phyloP scores from a whole-genome alignment of 1,140 invertebrate species.

The Drosophila erecta region DNA sequence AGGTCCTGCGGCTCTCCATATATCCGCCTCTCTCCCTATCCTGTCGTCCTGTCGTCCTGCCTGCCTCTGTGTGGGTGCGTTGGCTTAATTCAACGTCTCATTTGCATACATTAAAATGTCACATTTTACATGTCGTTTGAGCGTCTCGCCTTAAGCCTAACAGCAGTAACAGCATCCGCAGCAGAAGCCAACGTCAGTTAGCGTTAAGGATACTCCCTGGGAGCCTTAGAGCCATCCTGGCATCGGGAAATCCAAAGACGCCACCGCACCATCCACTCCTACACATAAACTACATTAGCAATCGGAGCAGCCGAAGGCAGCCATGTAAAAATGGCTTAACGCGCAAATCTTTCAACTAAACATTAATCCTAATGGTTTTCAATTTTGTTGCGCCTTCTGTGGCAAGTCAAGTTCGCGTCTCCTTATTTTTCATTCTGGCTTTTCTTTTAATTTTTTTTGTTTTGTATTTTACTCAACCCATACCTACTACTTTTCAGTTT shows the following conservation, averaged over 20 bases:
- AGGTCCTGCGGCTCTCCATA: background rate
- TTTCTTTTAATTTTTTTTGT: background rate
- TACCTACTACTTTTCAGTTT: slow-evolving; percentile 21
- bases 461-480: slow-evolving; percentile 2
- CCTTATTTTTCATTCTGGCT: slow-evolving; percentile 9
- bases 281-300: slow-evolving; percentile 83
- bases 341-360: slow-evolving; percentile 83
- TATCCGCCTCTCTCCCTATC: background rate
- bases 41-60: slow-evolving; percentile 4
- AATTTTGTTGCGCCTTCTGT: slow-evolving; percentile 73
- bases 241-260: background rate
- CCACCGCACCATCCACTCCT: slow-evolving; percentile 7
- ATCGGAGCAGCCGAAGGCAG: slow-evolving; percentile 66
- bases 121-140: slow-evolving; percentile 83
- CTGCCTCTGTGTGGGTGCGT: slow-evolving; percentile 44
- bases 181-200: slow-evolving; percentile 68
- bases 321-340: slow-evolving; percentile 82
- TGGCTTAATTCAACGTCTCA: slow-evolving; percentile 81
- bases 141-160: slow-evolving; percentile 74
- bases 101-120: slow-evolving; percentile 84
- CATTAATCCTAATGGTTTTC: slow-evolving; percentile 83
- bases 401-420: slow-evolving; percentile 69
- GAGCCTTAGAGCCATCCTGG: background rate
- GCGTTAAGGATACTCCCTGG: slow-evolving; percentile 61
- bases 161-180: slow-evolving; percentile 48